These are phyloP conservation scores for Galerucella pusilla DNA, from an alignment of 2,888 invertebrate genomes.

Conservation along the genomic window DNA sequence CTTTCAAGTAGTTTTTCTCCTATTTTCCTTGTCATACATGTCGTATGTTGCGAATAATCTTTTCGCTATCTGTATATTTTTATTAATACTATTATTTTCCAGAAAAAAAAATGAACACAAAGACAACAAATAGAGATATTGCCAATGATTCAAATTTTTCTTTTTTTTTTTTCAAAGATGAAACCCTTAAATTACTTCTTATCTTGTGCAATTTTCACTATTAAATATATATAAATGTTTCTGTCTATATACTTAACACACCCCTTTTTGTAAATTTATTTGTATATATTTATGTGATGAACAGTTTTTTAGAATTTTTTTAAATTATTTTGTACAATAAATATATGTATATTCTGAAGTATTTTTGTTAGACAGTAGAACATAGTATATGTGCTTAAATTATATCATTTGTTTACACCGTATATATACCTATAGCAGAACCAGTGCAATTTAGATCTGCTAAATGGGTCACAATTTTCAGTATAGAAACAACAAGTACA, in stretches of 20 bases:
- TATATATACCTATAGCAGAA: background rate
- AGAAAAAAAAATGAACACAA: too few relatives aligned
- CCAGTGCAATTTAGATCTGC: background rate
- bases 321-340: constrained; percentile 46
- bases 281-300: constrained; percentile 30
- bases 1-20: too few relatives aligned
- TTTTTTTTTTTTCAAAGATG: background rate
- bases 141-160: too few relatives aligned
- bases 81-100: too few relatives aligned
- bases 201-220: background rate
- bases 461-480: too few relatives aligned
- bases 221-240: constrained; percentile 28
- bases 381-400: constrained; percentile 26
- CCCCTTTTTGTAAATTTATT: constrained; percentile 39
- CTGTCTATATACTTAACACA: constrained; percentile 11
- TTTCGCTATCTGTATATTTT: too few relatives aligned
- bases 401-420: background rate
- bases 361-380: constrained; percentile 28
- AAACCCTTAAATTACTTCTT: background rate
- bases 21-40: too few relatives aligned
- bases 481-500: too few relatives aligned
- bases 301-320: constrained; percentile 43
- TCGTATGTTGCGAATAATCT: too few relatives aligned
- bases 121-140: too few relatives aligned
- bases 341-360: constrained; percentile 39